Conservation (phyloP, 2,888 invertebrate genomes). For the Scaptomyza flava region DNA sequence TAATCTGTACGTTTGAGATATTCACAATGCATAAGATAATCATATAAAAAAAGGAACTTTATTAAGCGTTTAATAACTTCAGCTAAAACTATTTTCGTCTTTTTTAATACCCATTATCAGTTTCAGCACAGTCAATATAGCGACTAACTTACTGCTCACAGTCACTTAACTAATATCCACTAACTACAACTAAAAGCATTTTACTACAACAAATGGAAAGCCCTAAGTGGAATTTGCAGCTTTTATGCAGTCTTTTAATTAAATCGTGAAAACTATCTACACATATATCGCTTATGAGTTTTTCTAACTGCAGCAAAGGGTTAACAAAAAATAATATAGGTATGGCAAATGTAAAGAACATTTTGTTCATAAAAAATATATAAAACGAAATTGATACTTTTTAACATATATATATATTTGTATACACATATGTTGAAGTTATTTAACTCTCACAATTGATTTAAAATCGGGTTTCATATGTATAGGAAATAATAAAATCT, state of each 20-base stretch:
- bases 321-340: conserved; percentile 1
- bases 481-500: conserved; percentile 10
- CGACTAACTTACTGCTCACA: neutral
- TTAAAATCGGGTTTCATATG: conserved; percentile 51
- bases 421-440: conserved; percentile 1
- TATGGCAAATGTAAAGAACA: conserved; percentile 23
- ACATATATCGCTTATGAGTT: conserved; percentile 10
- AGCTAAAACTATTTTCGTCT: too few species aligned
- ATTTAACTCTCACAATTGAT: conserved; percentile 56
- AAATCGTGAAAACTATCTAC: conserved; percentile 26
- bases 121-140: neutral
- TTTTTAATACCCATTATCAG: neutral
- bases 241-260: conserved; percentile 50
- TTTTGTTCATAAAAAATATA: conserved; percentile 39
- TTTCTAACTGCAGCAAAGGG: conserved; percentile 3
- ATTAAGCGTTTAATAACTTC: too few species aligned
- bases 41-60: neutral
- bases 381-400: neutral
- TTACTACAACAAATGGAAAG: neutral
- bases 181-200: conserved; percentile 3
- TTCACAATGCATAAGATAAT: neutral
- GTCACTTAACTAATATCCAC: neutral
- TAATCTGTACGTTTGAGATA: neutral
- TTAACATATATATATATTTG: conserved; percentile 1
- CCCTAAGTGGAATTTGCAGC: conserved; percentile 15